Base-by-base conservation (phyloP, 2,888 invertebrate species). In the Steinernema hermaphroditum region DNA sequence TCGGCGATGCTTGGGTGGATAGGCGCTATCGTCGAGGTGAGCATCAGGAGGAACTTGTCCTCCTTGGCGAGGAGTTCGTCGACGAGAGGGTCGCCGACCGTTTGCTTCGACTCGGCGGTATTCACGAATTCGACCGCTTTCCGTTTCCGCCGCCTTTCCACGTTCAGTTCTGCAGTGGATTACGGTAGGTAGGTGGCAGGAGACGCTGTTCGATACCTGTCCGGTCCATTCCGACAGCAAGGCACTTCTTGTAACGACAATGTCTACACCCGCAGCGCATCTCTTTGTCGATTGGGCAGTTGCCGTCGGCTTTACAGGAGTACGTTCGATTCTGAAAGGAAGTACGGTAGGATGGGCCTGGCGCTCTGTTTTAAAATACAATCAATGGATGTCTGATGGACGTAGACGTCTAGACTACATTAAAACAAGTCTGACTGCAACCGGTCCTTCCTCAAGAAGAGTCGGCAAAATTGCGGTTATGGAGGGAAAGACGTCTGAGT, bases 201-300 rank as follows among this genome's bases (percentile, higher is more conserved):
- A 37, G 37, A 12, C 37, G 37, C 12, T 8, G 4, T 32, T 6
- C 24, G 62, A 22, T 49, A 84, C 82, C 81, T 37, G 79, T 76
- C 27, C 79, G 73, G 72, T 82, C 81, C 82, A 85, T 83, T 2
- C 83, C 84, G 6, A 81, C 82, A 22, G 77, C 49, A n/a, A 85
- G 80, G 57, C 83, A 85, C 49, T 85, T 85, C 73, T 83, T 85
- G 73, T 81, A 83, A 41, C 82, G 73, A 70, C 83, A 84, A 77
- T 82, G 81, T 44, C 82, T 70, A 72, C 84, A 84, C 2, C 80
- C 79, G 70, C 83, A 83, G 24, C 84, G 71, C 77, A 80, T 79
- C 34, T 78, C 78, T 70, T 82, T 83, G 77, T 83, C 82, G 68
- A 84, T 84, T 27, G 79, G 77, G 73, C 84, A 84, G 46, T 83